phyloP scores from a whole-genome alignment of 1,140 invertebrate species.

The Heliothis subflexa region DNA sequence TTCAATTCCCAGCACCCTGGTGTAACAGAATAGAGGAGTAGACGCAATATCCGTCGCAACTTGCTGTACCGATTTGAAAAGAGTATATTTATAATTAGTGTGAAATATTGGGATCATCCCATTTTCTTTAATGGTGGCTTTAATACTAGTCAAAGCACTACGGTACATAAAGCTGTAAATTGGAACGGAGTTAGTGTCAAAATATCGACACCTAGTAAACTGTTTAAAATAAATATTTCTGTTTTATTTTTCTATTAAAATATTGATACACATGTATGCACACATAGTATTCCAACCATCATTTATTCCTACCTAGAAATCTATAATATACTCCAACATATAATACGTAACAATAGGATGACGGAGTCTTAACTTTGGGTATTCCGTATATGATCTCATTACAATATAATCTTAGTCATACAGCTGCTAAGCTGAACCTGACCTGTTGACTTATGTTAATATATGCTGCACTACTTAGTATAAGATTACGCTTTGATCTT shows the following conservation, averaged over 20 bases:
- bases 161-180: background rate
- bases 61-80: background rate
- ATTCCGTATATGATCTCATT: conserved; percentile 38
- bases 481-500: conserved; percentile 7
- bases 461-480: background rate
- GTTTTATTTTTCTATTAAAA: too few species aligned
- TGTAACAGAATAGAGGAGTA: conserved; percentile 6
- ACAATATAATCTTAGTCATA: conserved; percentile 4
- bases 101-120: too few species aligned
- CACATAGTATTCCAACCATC: too few species aligned
- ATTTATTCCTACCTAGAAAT: too few species aligned
- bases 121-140: too few species aligned
- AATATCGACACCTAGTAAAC: too few species aligned
- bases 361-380: conserved; percentile 4
- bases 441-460: conserved; percentile 29
- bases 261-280: too few species aligned
- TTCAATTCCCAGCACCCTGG: conserved; percentile 29
- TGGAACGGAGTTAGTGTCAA: too few species aligned
- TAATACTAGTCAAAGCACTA: background rate
- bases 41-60: conserved; percentile 34
- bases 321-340: background rate
- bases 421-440: background rate
- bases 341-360: background rate
- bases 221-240: too few species aligned
- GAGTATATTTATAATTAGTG: too few species aligned